Base-by-base conservation (phyloP, 2,113 vertebrate genomes). In the Alethe castanea region DNA sequence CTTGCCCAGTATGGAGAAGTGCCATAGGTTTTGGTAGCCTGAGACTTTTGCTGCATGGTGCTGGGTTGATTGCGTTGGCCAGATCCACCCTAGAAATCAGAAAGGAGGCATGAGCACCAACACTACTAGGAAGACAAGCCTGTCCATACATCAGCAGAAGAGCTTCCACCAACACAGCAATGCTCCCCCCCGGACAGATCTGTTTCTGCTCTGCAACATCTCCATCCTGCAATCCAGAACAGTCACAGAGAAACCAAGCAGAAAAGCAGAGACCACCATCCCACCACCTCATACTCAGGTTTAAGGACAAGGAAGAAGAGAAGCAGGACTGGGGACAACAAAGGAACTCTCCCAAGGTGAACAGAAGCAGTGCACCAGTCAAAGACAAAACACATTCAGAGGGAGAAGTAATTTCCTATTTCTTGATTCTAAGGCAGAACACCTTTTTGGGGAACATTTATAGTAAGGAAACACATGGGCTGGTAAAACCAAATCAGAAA, bases 1-100 rank as follows among this genome's bases (percentile, higher is more conserved):
- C 98, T 98, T 96, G 98, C 98, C 98, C 98, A 98, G 97, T 98
- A 98, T 16, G 98, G 98, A 96, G 98, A 98, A 84, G 93, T 98
- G 94, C 97, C 91, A 11, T 98, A 98, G 5, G 97, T 96, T 95
- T 98, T 98, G 94, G 98, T 98, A 94, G 97, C 97, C 98, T 98
- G 98, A 92, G 98, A 96, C 97, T 98, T 98, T 96, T 98, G 98
- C 97, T 98, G 98, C 96, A 98, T 97, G 97, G 97, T 94, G 80
- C 96, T 98, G 86, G 98, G 97, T 79, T 98, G 98, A 90, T 92
- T 98, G 91, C 98, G 98, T 70, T 98, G 98, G 69, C 96, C 95
- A 4, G 98, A 97, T 78, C 97, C 98, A 48, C 97, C 97, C 98
- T 98, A 95, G 82, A 81, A 94, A 81, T 52, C 25, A 52, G 50